Evolutionary conservation across 2,797 vertebrate species (phyloP).

Genomic region (Eulemur mongoz): DNA sequence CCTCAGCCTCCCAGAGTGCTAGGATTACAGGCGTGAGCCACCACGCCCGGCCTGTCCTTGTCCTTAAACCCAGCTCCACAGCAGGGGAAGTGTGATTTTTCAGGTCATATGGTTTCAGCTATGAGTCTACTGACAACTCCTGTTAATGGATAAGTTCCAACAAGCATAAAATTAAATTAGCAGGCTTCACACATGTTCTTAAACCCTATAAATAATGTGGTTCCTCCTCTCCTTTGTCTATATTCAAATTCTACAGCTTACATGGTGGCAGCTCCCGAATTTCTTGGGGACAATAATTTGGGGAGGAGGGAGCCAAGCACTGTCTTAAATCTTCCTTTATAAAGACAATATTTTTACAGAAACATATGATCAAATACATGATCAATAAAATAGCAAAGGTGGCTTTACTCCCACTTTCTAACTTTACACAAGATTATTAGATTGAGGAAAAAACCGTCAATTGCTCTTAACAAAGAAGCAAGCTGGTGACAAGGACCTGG

Average conservation of each 20-base stretch:
- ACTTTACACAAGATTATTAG: background rate
- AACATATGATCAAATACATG: background rate
- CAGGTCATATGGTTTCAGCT: background rate
- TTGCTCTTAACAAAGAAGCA: background rate
- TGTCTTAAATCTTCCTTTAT: background rate
- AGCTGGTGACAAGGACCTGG: background rate
- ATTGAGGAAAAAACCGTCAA: background rate
- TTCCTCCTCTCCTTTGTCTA: background rate
- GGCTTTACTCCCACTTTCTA: background rate
- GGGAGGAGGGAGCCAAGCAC: background rate
- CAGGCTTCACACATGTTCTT: background rate
- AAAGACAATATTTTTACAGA: background rate
- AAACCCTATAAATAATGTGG: background rate
- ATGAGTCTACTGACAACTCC: background rate
- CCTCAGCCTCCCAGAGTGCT: too few species aligned
- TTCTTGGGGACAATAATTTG: background rate
- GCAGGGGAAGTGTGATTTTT: background rate
- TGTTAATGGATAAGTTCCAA: background rate
- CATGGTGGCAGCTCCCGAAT: background rate
- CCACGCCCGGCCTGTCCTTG: too few species aligned
- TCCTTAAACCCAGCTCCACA: rapidly evolving
- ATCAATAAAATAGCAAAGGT: background rate
- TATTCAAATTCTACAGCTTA: background rate
- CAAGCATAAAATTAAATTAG: background rate
- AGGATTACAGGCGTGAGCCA: too few species aligned